These are phyloP conservation scores for Ammospiza nelsoni DNA, from an alignment of 2,113 vertebrate genomes.

Conservation along the genomic window DNA sequence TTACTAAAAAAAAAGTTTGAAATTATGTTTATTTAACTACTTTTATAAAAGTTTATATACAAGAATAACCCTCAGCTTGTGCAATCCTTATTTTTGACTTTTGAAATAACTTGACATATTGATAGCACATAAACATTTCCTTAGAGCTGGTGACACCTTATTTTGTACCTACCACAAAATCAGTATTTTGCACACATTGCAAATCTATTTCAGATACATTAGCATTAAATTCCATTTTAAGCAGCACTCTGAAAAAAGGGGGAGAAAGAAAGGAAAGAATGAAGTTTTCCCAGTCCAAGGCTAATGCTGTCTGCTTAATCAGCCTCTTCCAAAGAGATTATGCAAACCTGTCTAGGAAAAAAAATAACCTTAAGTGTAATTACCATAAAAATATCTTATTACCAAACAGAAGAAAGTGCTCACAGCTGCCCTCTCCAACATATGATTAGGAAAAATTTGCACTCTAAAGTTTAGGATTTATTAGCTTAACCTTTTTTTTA, in stretches of 20 bases:
- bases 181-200: background rate
- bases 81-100: background rate
- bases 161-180: background rate
- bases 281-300: background rate
- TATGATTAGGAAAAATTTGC: background rate
- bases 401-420: background rate
- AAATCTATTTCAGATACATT: background rate
- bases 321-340: slow-evolving; percentile 14
- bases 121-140: background rate
- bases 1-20: background rate
- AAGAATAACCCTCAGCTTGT: background rate
- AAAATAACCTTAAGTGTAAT: background rate
- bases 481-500: background rate
- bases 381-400: background rate
- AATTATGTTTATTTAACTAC: background rate
- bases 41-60: background rate
- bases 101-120: background rate
- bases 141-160: background rate
- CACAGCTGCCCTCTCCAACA: background rate
- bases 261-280: background rate
- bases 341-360: slow-evolving; percentile 6
- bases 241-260: background rate
- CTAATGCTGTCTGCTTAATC: background rate
- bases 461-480: background rate
- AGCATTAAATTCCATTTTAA: background rate